Percentiles rank a stretch among this genome's conserved stretches.
Evolutionary conservation across 2,113 vertebrate genomes (phyloP).

Genomic region (Gyps fulvus): DNA sequence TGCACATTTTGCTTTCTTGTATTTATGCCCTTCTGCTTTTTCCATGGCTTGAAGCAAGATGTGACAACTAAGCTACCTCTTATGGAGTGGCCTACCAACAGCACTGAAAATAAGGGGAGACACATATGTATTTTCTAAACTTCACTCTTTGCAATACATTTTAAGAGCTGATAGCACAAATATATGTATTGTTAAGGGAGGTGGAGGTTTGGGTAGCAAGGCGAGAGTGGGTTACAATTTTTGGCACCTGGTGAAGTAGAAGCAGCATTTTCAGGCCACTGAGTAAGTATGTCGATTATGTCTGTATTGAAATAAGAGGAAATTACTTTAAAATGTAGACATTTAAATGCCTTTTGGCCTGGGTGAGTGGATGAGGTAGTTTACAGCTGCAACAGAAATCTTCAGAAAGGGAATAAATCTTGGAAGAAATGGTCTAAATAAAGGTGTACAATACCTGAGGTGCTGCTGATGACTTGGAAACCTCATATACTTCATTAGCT

Average conservation of each 20-base stretch:
- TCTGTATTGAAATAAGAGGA: not conserved
- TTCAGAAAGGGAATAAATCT: not conserved
- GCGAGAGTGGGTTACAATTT: not conserved
- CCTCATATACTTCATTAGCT: not conserved
- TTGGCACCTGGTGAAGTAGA: not conserved
- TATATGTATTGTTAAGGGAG: not conserved
- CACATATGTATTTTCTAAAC: not conserved
- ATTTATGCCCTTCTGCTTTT: not conserved
- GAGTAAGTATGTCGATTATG: not conserved
- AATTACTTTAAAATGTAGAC: not conserved
- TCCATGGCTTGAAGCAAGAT: not conserved
- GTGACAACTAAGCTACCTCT: not conserved
- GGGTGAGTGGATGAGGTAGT: not conserved
- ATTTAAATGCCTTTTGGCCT: not conserved
- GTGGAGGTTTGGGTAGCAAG: not conserved
- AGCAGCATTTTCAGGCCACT: not conserved
- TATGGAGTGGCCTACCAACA: accelerated
- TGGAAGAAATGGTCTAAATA: not conserved
- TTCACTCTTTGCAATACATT: not conserved
- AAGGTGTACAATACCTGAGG: not conserved
- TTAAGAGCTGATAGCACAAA: not conserved
- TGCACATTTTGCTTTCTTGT: not conserved
- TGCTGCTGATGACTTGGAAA: not conserved
- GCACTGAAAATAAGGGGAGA: not conserved
- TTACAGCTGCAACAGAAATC: not conserved